Base-by-base conservation (phyloP, 2,797 vertebrate genomes). In the Acropternis orthonyx region DNA sequence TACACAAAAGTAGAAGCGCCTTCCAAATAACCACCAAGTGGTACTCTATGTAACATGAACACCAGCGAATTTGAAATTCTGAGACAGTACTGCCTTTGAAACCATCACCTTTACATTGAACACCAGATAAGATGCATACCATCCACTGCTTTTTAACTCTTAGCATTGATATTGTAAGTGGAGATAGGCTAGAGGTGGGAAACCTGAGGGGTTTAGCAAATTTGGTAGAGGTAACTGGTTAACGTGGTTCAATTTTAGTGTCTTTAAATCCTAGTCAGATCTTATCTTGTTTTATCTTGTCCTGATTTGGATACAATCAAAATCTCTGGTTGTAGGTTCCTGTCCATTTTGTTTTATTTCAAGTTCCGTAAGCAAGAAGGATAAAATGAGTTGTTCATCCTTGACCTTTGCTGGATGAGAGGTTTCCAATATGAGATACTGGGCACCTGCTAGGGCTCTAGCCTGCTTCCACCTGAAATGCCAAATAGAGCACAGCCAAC, bases 41-140 rank as follows among this genome's bases (percentile, higher is more conserved):
- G 97, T 97, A 95, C 97, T 95, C 85, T 95, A 95, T 97, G 61
- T 97, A 96, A 97, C 89, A 65, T 74, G 92, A 97, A 97, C 98
- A 99, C 99, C 99, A 99, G 99, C 99, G 97, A 97, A 93, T 97
- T 94, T 96, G 77, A 89, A 83, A 94, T 95, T 92, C 89, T 87
- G 91, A 97, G 94, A 96, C 54, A 74, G 95, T 95, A 97, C 95
- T 97, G 96, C 97, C 97, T 97, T 97, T 5, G 12, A 96, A 97
- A 95, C 93, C 85, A 86, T 94, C 93, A 86, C 69, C 94, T 97
- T 97, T 95, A 81, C 89, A 87, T 95, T 91, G 88, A 77, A 62
- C 81, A 48, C 67, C 92, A 90, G 39, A 82, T 68, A 85, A 93
- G 76, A 90, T 10, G 14, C 66, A 81, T 36, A 83, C 83, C 95